Evolutionary conservation across 2,888 invertebrate species (phyloP).

Genomic region (Athalia rosae): DNA sequence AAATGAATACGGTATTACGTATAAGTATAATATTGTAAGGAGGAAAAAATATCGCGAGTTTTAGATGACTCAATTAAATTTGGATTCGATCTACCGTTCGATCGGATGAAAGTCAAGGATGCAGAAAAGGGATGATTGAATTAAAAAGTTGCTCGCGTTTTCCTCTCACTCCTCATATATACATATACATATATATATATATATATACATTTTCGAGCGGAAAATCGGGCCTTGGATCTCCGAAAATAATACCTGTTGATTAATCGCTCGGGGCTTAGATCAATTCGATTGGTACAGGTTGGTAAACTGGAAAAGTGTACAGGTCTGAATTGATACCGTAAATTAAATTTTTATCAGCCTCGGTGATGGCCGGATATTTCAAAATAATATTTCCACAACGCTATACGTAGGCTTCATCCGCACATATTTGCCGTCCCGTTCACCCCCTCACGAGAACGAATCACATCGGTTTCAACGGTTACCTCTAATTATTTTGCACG

Average conservation of each 20-base stretch:
- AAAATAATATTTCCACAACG: background rate
- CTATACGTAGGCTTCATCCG: too few species aligned
- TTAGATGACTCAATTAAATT: background rate
- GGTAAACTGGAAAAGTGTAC: background rate
- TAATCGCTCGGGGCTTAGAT: conserved; percentile 15
- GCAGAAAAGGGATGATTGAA: conserved; percentile 15
- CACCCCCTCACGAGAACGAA: too few species aligned
- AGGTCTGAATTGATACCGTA: background rate
- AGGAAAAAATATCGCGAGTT: background rate
- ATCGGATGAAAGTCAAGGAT: background rate
- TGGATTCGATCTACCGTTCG: background rate
- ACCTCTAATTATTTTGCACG: too few species aligned
- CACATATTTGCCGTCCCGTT: too few species aligned
- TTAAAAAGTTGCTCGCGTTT: conserved; percentile 22
- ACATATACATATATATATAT: too few species aligned
- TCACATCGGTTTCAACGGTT: too few species aligned
- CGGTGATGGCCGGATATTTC: background rate
- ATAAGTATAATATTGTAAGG: background rate
- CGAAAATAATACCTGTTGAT: conserved; percentile 24
- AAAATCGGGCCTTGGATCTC: conserved; percentile 5
- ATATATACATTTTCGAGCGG: conserved; percentile 25
- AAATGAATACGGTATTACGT: background rate
- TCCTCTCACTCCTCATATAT: conserved; percentile 2
- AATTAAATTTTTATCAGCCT: background rate
- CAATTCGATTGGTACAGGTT: conserved; percentile 16